Conservation (phyloP, 92 coral and sea anemone genomes). For the Paragorgia papillata region DNA sequence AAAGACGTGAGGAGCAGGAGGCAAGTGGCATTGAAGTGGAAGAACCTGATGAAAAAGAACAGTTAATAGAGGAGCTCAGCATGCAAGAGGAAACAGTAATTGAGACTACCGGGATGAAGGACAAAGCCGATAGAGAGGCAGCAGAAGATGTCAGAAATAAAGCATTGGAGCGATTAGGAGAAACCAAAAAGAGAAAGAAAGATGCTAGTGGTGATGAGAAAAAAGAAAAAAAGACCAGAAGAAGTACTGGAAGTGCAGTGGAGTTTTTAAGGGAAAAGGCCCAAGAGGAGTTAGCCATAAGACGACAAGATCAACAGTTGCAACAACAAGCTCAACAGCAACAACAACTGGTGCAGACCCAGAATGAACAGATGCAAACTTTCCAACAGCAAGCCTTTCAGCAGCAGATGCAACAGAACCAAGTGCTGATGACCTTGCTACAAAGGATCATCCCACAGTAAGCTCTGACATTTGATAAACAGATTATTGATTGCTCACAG, state of each 20-base stretch:
- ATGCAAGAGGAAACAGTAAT: conserved; percentile 25
- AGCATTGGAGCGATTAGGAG: conserved; percentile 47
- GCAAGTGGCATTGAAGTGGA: conserved; percentile 56
- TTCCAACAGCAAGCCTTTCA: conserved; percentile 14
- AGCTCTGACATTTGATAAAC: too few relatives aligned
- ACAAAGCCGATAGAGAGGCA: conserved; percentile 38
- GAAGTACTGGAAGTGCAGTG: conserved; percentile 49
- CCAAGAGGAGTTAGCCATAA: conserved; percentile 44
- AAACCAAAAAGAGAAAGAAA: conserved; percentile 38
- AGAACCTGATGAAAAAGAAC: conserved; percentile 40
- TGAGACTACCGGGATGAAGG: conserved; percentile 17
- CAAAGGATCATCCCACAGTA: conserved; percentile 38
- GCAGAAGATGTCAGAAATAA: conserved; percentile 50
- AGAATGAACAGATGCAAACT: conserved; percentile 43
- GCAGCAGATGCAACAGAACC: conserved; percentile 48
- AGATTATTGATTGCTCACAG: background rate
- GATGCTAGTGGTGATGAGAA: conserved; percentile 22
- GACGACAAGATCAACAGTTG: conserved; percentile 41
- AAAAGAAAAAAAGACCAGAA: conserved; percentile 24
- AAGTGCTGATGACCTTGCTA: conserved; percentile 31
- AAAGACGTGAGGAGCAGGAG: conserved; percentile 36
- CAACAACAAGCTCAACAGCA: too few relatives aligned
- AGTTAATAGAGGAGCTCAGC: conserved; percentile 45
- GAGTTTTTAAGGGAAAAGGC: conserved; percentile 37
- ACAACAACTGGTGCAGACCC: conserved; percentile 47